phyloP scores from a whole-genome alignment of 2,797 vertebrate species.

The Zalophus californianus region DNA sequence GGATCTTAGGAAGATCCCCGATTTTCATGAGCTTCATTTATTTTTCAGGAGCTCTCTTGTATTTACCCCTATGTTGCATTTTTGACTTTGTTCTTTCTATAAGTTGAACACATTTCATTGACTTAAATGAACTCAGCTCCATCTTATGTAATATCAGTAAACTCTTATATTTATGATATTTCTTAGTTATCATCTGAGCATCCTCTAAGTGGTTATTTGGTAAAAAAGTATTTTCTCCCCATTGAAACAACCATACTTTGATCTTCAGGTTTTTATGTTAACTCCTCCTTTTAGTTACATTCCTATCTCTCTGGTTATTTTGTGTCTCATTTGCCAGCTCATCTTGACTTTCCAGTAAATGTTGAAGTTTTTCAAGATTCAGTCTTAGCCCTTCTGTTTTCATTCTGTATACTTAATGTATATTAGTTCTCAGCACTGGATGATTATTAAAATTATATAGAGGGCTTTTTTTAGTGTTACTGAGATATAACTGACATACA shows the following conservation, averaged over 20 bases:
- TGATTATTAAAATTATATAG: constrained; percentile 20
- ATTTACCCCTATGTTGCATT: not conserved
- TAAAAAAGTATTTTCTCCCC: not conserved
- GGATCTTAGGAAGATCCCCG: not conserved
- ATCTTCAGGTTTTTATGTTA: constrained; percentile 27
- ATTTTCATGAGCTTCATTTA: not conserved
- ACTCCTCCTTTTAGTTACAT: not conserved
- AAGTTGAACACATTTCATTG: not conserved
- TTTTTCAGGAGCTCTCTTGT: not conserved
- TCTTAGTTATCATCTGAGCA: constrained; percentile 37
- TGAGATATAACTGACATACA: not conserved
- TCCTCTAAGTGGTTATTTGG: not conserved
- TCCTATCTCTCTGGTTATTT: not conserved
- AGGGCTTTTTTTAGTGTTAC: not conserved
- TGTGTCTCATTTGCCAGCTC: not conserved
- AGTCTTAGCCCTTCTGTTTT: not conserved
- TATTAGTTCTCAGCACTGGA: not conserved
- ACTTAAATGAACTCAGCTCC: not conserved
- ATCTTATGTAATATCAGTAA: not conserved
- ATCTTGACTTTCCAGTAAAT: not conserved
- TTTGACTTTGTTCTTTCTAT: not conserved
- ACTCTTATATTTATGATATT: not conserved
- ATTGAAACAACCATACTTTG: not conserved
- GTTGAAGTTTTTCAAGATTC: constrained; percentile 9
- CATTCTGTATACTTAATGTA: not conserved